These are phyloP conservation scores for Rallus limicola DNA, from an alignment of 2,113 vertebrate species.

Conservation along the genomic window DNA sequence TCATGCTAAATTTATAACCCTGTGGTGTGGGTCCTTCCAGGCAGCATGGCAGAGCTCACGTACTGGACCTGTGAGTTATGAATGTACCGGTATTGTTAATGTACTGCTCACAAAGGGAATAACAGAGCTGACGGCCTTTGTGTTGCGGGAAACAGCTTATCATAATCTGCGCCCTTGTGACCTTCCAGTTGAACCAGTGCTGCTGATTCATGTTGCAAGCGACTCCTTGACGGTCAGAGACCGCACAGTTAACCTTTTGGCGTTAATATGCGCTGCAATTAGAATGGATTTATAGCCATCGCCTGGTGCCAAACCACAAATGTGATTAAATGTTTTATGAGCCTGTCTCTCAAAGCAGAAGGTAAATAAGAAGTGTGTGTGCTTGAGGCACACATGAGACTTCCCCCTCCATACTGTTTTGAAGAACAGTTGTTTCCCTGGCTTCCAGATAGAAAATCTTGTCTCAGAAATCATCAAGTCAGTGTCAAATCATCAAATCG, in stretches of 20 bases:
- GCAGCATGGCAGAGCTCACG: constrained; percentile 11
- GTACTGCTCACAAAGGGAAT: constrained; percentile 9
- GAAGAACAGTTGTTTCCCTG: neutral
- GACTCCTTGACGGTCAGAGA: constrained; percentile 6
- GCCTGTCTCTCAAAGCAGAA: constrained; percentile 57
- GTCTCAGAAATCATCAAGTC: neutral
- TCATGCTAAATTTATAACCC: neutral
- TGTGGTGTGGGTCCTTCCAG: neutral
- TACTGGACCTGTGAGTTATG: constrained; percentile 11
- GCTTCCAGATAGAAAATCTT: neutral
- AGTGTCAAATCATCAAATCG: neutral
- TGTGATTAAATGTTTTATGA: constrained; percentile 59
- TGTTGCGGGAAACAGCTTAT: constrained; percentile 46
- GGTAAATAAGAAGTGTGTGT: neutral
- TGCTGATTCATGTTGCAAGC: constrained; percentile 44
- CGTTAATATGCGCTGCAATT: neutral
- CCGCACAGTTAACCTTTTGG: neutral
- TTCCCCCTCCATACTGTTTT: neutral
- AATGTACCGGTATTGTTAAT: neutral
- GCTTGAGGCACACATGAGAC: neutral
- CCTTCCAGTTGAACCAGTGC: constrained; percentile 14
- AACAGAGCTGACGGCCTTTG: constrained; percentile 41
- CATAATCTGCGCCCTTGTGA: neutral
- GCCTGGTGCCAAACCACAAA: constrained; percentile 44
- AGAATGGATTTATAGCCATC: constrained; percentile 46